phyloP scores from a whole-genome alignment of 2,888 invertebrate species.

The Bellardia pandia region DNA sequence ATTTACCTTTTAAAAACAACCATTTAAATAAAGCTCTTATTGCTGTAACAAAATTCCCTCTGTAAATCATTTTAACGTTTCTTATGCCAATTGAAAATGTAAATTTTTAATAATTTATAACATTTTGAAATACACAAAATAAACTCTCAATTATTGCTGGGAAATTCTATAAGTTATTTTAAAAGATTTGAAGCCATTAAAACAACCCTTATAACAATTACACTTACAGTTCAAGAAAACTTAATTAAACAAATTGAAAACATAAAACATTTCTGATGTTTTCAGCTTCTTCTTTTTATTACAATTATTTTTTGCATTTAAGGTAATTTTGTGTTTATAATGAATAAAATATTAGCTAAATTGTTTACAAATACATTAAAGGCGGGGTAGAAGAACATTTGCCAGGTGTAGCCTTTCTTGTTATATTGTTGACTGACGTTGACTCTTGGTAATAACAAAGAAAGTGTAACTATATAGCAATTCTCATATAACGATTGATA shows the following conservation, averaged over 20 bases:
- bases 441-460: background rate
- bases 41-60: background rate
- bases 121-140: background rate
- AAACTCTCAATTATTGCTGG: conserved; percentile 41
- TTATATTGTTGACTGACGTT: background rate
- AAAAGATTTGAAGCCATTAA: conserved; percentile 49
- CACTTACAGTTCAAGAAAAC: background rate
- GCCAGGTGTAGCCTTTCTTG: background rate
- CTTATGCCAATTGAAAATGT: conserved; percentile 9
- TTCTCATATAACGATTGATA: background rate
- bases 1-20: no score
- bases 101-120: conserved; percentile 40
- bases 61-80: background rate
- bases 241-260: background rate
- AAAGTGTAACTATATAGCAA: background rate
- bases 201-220: conserved; percentile 17
- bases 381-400: no score
- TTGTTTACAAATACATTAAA: conserved; percentile 40
- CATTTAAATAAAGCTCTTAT: background rate
- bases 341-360: conserved; percentile 57
- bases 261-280: background rate
- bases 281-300: background rate
- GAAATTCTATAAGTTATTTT: conserved; percentile 23
- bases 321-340: conserved; percentile 41
- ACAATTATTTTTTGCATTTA: background rate